phyloP scores from a whole-genome alignment of 2,797 vertebrate genomes.

The Tinamus major region DNA sequence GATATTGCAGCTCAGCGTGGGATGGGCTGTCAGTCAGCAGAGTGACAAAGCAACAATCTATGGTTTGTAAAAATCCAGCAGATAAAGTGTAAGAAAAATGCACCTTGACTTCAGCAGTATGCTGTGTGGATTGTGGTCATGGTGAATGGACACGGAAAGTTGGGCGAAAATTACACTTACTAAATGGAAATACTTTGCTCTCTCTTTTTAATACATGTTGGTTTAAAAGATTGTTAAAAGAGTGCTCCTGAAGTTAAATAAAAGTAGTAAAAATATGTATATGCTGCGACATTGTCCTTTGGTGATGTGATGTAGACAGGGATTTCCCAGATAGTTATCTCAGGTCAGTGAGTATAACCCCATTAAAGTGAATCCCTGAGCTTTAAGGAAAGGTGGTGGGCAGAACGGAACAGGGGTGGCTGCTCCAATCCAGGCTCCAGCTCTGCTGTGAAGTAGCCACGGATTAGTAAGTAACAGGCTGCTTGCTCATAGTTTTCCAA shows the following conservation, averaged over 20 bases:
- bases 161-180: background rate
- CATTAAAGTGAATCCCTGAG: background rate
- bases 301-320: background rate
- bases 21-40: conserved; percentile 56
- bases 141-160: background rate
- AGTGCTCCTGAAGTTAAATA: background rate
- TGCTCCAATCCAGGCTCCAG: background rate
- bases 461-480: background rate
- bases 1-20: conserved; percentile 22
- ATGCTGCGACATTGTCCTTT: rapidly evolving
- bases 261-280: background rate
- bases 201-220: background rate
- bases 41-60: conserved; percentile 64
- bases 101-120: conserved; percentile 38
- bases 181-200: background rate
- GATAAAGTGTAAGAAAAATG: conserved; percentile 65
- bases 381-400: background rate
- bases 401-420: rapidly evolving
- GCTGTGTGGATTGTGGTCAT: background rate
- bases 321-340: background rate
- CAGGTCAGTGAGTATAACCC: background rate
- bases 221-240: background rate
- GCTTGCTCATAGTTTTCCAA: background rate
- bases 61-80: conserved; percentile 53
- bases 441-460: background rate